Evolutionary conservation across 2,113 vertebrate species (phyloP), one percentile per base, ranked within the genome.

Genomic region (Aramus guarauna): DNA sequence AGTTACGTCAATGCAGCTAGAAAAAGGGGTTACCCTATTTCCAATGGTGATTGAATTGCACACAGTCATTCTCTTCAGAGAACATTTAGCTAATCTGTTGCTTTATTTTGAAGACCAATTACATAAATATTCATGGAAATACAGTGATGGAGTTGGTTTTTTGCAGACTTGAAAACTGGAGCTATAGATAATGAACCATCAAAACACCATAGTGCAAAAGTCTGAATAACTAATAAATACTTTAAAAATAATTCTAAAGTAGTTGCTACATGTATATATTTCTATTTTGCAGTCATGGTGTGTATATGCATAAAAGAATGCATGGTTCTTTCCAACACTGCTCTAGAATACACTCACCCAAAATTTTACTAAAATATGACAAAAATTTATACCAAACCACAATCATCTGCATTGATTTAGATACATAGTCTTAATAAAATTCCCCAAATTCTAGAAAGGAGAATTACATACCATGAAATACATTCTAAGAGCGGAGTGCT

Each of bases 1-100:
- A 36, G 29, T 75, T 71, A 18, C 2, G 0, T 10, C 12, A 12
- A 32, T 1, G 0, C 2, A 53, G 21, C 45, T 14, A 68, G 59
- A 53, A 75, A 86, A 72, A 20, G 0, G 0, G 0, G 4, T 43
- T 52, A 36, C 24, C 1, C 9, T 53, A 1, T 73, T 80, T 88
- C 8, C 11, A 56, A 1, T 7, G 5, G 48, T 34, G 48, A 48
- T 15, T 48, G 23, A 91, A 69, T 30, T 43, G 34, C 14, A 60
- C 12, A 9, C 6, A 30, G 14, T 47, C 91, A 16, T 11, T 59
- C 4, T 45, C 26, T 63, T 92, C 36, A 29, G 48, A 52, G 36
- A 91, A 47, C 2, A 47, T 24, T 29, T 55, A 67, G 16, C 11
- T 53, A 90, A 71, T 45, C 7, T 8, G 45, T 39, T 64, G 39